Percentiles rank a stretch among this genome's conserved stretches.
Evolutionary conservation across 1,140 invertebrate genomes (phyloP).

Genomic region (Asobara japonica): DNA sequence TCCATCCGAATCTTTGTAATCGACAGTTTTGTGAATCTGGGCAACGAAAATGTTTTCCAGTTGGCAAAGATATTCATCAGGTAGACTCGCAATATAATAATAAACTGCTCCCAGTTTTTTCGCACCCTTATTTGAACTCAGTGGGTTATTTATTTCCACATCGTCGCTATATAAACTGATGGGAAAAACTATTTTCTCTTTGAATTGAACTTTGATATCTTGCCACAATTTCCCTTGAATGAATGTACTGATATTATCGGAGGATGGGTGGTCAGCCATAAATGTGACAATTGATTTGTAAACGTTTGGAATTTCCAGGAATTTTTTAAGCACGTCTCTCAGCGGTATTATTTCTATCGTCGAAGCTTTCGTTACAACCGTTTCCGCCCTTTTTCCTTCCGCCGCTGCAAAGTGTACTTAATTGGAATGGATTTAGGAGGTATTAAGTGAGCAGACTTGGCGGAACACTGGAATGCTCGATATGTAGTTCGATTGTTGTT

Average conservation of each 20-base stretch:
- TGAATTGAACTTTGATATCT: slow-evolving; percentile 39
- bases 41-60: slow-evolving; percentile 50
- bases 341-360: slow-evolving; percentile 38
- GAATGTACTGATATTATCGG: slow-evolving; percentile 28
- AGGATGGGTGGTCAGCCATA: slow-evolving; percentile 32
- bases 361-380: slow-evolving; percentile 32
- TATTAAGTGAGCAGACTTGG: background rate
- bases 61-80: slow-evolving; percentile 43
- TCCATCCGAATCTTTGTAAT: slow-evolving; percentile 37
- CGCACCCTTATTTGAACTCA: slow-evolving; percentile 44
- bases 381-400: slow-evolving; percentile 27
- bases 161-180: slow-evolving; percentile 51
- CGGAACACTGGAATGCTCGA: too few species aligned
- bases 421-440: slow-evolving; percentile 24
- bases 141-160: slow-evolving; percentile 51
- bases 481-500: too few species aligned
- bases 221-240: slow-evolving; percentile 39
- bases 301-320: slow-evolving; percentile 43
- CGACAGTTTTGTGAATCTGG: slow-evolving; percentile 41
- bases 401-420: slow-evolving; percentile 6
- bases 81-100: slow-evolving; percentile 44
- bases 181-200: slow-evolving; percentile 46
- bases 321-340: slow-evolving; percentile 36
- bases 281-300: slow-evolving; percentile 33
- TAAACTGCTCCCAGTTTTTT: slow-evolving; percentile 51